These are phyloP conservation scores for Embiotoca jacksoni DNA, from an alignment of 2,113 vertebrate species.

Conservation along the genomic window DNA sequence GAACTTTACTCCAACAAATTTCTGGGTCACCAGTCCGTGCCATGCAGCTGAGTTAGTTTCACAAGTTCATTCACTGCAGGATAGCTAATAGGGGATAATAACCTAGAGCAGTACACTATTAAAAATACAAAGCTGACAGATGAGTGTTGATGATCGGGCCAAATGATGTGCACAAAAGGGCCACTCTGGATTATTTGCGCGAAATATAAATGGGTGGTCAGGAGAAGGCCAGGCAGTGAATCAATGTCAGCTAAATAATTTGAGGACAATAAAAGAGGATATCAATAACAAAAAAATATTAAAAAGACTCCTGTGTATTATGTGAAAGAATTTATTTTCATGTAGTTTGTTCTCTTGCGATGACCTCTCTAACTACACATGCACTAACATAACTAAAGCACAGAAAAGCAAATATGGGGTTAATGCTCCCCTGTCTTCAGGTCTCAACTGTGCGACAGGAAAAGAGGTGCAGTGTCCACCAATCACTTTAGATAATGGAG, in stretches of 20 bases:
- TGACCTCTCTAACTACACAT: not conserved
- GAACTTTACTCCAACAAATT: slow-evolving; percentile 23
- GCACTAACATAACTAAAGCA: slow-evolving; percentile 2
- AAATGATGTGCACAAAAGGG: slow-evolving; percentile 27
- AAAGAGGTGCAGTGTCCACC: slow-evolving; percentile 73
- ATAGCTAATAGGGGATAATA: slow-evolving; percentile 17
- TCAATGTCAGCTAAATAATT: slow-evolving; percentile 19
- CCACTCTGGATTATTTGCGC: not conserved
- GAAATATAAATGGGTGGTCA: slow-evolving; percentile 13
- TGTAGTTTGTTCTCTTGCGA: not conserved
- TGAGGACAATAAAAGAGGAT: not conserved
- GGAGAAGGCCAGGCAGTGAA: not conserved
- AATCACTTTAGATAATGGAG: slow-evolving; percentile 79
- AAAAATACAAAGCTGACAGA: slow-evolving; percentile 20
- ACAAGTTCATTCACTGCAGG: slow-evolving; percentile 30
- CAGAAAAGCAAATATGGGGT: slow-evolving; percentile 57
- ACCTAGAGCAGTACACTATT: not conserved
- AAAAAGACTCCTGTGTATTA: not conserved
- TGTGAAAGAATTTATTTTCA: not conserved
- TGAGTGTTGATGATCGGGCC: not conserved
- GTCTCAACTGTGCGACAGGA: slow-evolving; percentile 63
- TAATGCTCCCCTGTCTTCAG: slow-evolving; percentile 48
- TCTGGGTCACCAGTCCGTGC: slow-evolving; percentile 29
- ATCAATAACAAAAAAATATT: not conserved
- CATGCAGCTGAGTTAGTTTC: slow-evolving; percentile 1